phyloP scores from a whole-genome alignment of 2,888 invertebrate species.

The Margaritifera margaritifera region DNA sequence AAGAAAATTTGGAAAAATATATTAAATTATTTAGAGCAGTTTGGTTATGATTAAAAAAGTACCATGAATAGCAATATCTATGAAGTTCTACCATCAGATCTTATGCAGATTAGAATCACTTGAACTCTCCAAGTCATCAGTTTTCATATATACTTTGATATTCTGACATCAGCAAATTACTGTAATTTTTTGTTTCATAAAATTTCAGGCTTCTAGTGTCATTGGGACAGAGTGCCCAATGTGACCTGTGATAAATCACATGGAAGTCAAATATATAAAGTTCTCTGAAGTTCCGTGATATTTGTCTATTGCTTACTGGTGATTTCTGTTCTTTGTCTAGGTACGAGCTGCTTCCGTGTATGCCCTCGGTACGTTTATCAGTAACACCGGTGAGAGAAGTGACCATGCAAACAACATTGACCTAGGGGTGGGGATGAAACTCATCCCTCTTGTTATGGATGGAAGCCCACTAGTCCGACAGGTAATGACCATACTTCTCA shows the following conservation, averaged over 20 bases:
- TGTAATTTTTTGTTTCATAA: too few species aligned
- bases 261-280: too few species aligned
- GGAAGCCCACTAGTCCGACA: slow-evolving; percentile 75
- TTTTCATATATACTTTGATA: too few species aligned
- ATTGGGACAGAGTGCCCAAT: background rate
- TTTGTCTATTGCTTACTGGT: too few species aligned
- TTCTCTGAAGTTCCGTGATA: too few species aligned
- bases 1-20: background rate
- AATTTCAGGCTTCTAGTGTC: too few species aligned
- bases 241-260: background rate
- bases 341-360: slow-evolving; percentile 94
- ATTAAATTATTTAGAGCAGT: background rate
- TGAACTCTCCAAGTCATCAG: too few species aligned
- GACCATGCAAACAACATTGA: slow-evolving; percentile 96
- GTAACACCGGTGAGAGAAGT: slow-evolving; percentile 84
- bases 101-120: too few species aligned
- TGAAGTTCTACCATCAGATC: background rate
- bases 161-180: too few species aligned
- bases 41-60: background rate
- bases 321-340: slow-evolving; percentile 70
- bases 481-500: slow-evolving; percentile 30
- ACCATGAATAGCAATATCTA: background rate
- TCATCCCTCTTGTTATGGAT: slow-evolving; percentile 86
- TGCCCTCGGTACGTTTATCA: slow-evolving; percentile 94
- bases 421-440: slow-evolving; percentile 90